phyloP scores from a whole-genome alignment of 2,113 vertebrate genomes.

The Etheostoma cragini region DNA sequence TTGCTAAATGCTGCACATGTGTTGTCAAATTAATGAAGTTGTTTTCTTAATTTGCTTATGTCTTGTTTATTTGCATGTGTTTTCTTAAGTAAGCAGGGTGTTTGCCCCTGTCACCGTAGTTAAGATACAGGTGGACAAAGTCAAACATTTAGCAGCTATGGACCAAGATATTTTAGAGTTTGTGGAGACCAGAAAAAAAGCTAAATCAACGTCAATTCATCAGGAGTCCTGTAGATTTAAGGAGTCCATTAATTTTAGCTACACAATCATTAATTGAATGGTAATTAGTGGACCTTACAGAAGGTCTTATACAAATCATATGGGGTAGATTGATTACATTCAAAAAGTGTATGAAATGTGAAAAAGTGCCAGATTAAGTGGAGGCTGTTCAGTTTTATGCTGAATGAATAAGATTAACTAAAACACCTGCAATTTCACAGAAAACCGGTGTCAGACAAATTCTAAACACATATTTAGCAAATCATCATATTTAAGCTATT shows the following conservation, averaged over 20 bases:
- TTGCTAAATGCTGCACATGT: too few species aligned
- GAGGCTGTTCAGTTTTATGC: neutral
- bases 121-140: neutral
- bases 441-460: slow-evolving; percentile 23
- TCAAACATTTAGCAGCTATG: neutral
- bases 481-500: neutral
- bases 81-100: too few species aligned
- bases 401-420: slow-evolving; percentile 11
- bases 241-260: neutral
- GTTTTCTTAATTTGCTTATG: too few species aligned
- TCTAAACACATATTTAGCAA: slow-evolving; percentile 3
- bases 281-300: neutral
- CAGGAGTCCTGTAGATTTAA: neutral
- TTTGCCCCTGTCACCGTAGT: too few species aligned
- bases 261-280: neutral
- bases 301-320: neutral
- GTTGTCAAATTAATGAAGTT: too few species aligned
- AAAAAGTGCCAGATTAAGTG: neutral
- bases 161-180: neutral
- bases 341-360: neutral
- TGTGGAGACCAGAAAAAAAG: neutral
- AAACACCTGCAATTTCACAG: slow-evolving; percentile 24
- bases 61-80: too few species aligned
- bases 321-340: neutral
- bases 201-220: neutral